Base-by-base conservation (phyloP, 2,888 invertebrate species). In the Eristalis tenax region DNA sequence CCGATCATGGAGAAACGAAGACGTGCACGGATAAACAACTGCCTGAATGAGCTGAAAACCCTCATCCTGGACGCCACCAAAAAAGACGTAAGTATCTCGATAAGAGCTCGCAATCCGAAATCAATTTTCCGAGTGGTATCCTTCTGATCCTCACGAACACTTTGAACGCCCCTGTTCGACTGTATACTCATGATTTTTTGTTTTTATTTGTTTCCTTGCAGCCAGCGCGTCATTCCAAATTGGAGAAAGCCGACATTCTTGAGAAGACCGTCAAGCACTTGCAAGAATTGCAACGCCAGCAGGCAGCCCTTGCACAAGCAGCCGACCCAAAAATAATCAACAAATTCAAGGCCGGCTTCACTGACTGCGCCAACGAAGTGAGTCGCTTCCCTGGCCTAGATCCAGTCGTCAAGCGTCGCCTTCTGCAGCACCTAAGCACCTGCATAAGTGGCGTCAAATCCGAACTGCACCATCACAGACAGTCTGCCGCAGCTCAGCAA, bases 241-340 rank as follows among this genome's bases (percentile, higher is more conserved):
- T 99, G 90, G 99, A 99, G 93, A 99, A 99, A 92, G 98, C 99
- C 0, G 99, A 99, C 93, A 98, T 99, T 89, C 94, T 99, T 74
- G 99, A 99, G 93, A 96, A 98, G 95, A 98, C 98, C 0, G 98
- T 99, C 65, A 97, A 97, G 91, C 98, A 98, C 92, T 94, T 99
- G 69, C 97, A 98, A 92, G 96, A 96, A 85, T 94, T 99, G 18
- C 98, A 98, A 91, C 95, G 97, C 13, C 97, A 98, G 92, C 98
- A 98, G 92, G 93, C 96, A 64, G 96, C 96, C 10, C 95, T 96
- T 89, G 96, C 97, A 28, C 96, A 97, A 89, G 96, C 97, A 0
- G 95, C 96, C 11, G 97, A 98, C 92, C 97, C 98, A 0, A 95
- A 96, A 18, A 96, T 98, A 1, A 94, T 97, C 64, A 96, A 96